Evolutionary conservation across 2,797 vertebrate genomes (phyloP).

Genomic region (Macroramphosus scolopax): DNA sequence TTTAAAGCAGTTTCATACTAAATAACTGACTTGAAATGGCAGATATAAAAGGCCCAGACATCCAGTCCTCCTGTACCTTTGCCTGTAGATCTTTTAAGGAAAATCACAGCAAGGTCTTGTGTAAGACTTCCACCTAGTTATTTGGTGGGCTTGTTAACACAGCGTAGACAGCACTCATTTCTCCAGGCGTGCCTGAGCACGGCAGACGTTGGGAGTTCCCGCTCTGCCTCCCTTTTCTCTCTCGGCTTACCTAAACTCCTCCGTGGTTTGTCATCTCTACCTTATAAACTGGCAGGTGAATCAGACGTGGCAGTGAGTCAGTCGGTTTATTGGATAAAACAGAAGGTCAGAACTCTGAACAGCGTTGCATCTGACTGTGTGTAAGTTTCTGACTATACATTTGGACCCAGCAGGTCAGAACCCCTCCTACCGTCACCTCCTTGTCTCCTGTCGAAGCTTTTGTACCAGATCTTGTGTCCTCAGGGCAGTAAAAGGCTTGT

Average conservation of each 20-base stretch:
- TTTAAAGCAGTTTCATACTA: too few species aligned
- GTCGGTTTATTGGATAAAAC: too few species aligned
- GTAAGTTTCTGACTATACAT: too few species aligned
- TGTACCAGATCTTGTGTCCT: slow-evolving; percentile 22
- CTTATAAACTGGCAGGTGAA: slow-evolving; percentile 14
- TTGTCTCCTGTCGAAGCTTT: too few species aligned
- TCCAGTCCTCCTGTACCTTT: too few species aligned
- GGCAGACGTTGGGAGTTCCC: slow-evolving; percentile 51
- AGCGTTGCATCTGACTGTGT: too few species aligned
- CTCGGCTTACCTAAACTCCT: slow-evolving; percentile 19
- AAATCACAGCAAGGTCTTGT: slow-evolving; percentile 53
- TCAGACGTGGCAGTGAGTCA: slow-evolving; percentile 9
- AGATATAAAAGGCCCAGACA: too few species aligned
- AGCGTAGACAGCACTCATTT: slow-evolving; percentile 47
- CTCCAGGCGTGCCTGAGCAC: slow-evolving; percentile 60
- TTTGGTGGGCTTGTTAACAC: slow-evolving; percentile 67
- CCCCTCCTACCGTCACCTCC: slow-evolving; percentile 1
- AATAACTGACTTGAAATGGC: too few species aligned
- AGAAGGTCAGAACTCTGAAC: too few species aligned
- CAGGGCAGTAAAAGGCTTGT: slow-evolving; percentile 14
- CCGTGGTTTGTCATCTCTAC: slow-evolving; percentile 13
- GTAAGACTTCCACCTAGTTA: slow-evolving; percentile 53
- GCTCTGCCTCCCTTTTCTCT: slow-evolving; percentile 17
- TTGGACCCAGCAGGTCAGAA: too few species aligned
- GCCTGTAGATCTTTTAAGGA: slow-evolving; percentile 14